Conservation (phyloP, 2,113 vertebrate species). For the Merops nubicus region DNA sequence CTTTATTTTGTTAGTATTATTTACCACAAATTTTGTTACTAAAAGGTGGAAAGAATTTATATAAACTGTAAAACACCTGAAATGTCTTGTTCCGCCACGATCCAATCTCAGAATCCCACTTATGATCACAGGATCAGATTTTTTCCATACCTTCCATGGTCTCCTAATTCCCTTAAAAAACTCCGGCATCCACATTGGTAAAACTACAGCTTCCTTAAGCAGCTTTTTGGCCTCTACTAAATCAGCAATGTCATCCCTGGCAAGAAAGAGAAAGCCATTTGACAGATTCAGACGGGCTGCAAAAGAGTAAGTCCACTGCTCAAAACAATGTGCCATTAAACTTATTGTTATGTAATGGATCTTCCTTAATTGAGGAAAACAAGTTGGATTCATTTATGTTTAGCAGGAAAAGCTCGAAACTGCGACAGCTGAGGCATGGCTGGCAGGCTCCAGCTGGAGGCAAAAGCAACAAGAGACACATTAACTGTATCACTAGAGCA, state of each 20-base stretch:
- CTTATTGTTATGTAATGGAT: accelerated
- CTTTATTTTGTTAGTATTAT: background rate
- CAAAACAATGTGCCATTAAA: background rate
- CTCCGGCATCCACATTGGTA: constrained; percentile 99
- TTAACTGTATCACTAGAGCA: background rate
- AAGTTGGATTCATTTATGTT: background rate
- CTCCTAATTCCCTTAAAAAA: constrained; percentile 98
- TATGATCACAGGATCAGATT: background rate
- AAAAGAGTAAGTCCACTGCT: background rate
- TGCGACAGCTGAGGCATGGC: background rate
- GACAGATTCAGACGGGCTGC: background rate
- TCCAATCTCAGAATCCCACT: constrained; percentile 2
- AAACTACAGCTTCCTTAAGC: constrained; percentile 94
- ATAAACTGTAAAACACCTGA: background rate
- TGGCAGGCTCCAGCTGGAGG: background rate
- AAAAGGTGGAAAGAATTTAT: background rate
- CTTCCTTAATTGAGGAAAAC: background rate
- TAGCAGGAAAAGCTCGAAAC: background rate
- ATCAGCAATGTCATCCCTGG: constrained; percentile 96
- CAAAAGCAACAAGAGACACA: background rate
- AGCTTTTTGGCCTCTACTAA: constrained; percentile 95
- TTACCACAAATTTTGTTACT: background rate
- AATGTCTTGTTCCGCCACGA: background rate
- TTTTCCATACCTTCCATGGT: constrained; percentile 92
- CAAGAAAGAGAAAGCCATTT: constrained; percentile 3